Percentiles rank a stretch among this genome's conserved stretches.
Conservation (phyloP, 2,113 vertebrate species). For the Neotoma lepida region DNA sequence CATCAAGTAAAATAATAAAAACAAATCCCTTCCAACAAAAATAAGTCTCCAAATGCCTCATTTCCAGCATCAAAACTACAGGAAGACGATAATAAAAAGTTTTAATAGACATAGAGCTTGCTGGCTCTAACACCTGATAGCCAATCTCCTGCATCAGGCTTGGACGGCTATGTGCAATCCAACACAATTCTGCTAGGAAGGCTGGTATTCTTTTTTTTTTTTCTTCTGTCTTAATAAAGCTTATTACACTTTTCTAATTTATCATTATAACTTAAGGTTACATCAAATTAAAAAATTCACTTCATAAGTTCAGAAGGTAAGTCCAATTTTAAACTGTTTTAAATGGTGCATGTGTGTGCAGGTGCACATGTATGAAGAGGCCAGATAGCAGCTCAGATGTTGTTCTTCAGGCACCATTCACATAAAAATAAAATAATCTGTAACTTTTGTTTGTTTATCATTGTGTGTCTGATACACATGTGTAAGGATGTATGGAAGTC, state of each 20-base stretch:
- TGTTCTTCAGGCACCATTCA: neutral
- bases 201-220: neutral
- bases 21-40: neutral
- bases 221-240: neutral
- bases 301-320: constrained; percentile 27
- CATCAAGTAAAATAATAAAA: constrained; percentile 37
- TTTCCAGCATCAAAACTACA: neutral
- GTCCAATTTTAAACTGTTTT: neutral
- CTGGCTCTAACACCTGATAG: neutral
- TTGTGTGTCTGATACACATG: too few species aligned
- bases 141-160: neutral
- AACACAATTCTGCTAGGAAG: neutral
- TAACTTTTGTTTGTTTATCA: neutral
- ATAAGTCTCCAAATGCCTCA: neutral
- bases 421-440: neutral
- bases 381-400: neutral
- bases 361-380: neutral
- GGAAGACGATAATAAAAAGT: neutral
- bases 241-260: neutral
- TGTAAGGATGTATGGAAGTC: too few species aligned
- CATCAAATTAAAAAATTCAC: constrained; percentile 39
- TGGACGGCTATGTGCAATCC: neutral
- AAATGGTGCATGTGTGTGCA: neutral
- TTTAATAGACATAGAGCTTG: neutral
- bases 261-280: constrained; percentile 9